phyloP scores from a whole-genome alignment of 2,113 vertebrate genomes.

The Hiodon tergisus region DNA sequence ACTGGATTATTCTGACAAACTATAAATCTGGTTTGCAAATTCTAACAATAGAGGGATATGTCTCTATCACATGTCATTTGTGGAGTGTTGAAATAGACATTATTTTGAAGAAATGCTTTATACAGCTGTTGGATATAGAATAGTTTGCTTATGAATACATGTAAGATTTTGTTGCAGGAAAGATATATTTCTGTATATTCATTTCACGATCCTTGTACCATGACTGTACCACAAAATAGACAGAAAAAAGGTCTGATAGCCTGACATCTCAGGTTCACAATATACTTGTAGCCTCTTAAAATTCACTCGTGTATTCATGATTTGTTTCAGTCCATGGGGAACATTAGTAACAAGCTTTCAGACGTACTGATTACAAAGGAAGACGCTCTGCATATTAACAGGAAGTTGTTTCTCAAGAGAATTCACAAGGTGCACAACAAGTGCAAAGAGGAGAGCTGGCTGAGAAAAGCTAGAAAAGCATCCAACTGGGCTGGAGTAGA shows the following conservation, averaged over 20 bases:
- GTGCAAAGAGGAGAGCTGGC: slow-evolving; percentile 39
- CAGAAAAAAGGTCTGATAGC: slow-evolving; percentile 34
- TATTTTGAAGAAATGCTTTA: not conserved
- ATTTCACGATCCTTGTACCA: slow-evolving; percentile 47
- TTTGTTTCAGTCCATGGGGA: slow-evolving; percentile 57
- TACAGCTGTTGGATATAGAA: not conserved
- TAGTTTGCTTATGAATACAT: slow-evolving; percentile 11
- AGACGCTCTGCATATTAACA: slow-evolving; percentile 67
- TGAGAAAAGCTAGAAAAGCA: slow-evolving; percentile 23
- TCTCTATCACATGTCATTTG: not conserved
- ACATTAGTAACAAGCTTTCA: slow-evolving; percentile 67
- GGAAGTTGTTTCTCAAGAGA: slow-evolving; percentile 48
- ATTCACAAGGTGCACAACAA: slow-evolving; percentile 45
- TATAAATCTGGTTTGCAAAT: not conserved
- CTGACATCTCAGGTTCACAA: slow-evolving; percentile 40
- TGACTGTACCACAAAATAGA: slow-evolving; percentile 41
- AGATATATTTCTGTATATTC: slow-evolving; percentile 38
- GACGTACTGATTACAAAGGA: slow-evolving; percentile 65
- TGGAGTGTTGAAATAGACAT: not conserved
- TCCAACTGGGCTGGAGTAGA: slow-evolving; percentile 35
- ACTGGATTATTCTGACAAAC: slow-evolving; percentile 33
- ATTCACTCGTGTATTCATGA: slow-evolving; percentile 61
- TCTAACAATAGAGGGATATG: not conserved
- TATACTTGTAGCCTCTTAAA: slow-evolving; percentile 37
- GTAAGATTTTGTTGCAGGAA: slow-evolving; percentile 30